A percentile compares a stretch with the other conserved stretches of the same genome.
These are phyloP conservation scores for Clarias macrocephalus DNA, from an alignment of 2,113 vertebrate genomes.

Conservation along the genomic window DNA sequence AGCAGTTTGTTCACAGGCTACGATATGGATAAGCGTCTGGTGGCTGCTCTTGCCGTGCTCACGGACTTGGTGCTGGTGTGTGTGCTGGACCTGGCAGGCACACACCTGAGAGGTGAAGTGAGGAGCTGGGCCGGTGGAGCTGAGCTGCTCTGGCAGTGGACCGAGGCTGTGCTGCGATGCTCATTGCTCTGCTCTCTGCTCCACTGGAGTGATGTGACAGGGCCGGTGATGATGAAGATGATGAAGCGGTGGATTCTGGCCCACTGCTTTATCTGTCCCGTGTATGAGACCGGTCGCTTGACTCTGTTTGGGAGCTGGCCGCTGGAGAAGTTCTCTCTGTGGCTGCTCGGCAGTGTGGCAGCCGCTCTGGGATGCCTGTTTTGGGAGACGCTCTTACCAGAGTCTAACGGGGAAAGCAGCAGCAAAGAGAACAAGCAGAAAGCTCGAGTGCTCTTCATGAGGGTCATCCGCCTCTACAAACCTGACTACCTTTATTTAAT, in stretches of 20 bases:
- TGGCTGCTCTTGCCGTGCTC: fast-evolving
- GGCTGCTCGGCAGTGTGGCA: conserved; percentile 55
- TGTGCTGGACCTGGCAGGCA: conserved; percentile 24
- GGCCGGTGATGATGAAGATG: conserved; percentile 33
- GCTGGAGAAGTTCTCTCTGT: conserved; percentile 50
- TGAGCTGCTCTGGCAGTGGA: conserved; percentile 56
- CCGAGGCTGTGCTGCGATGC: conserved; percentile 53
- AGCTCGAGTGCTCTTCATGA: conserved; percentile 60
- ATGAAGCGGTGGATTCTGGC: conserved; percentile 46
- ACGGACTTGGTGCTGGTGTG: conserved; percentile 58
- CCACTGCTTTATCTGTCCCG: conserved; percentile 59
- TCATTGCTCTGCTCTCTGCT: not conserved
- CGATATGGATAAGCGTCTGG: not conserved
- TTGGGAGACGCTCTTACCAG: conserved; percentile 69
- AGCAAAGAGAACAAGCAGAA: conserved; percentile 51
- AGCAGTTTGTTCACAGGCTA: not conserved
- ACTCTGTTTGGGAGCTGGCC: conserved; percentile 11
- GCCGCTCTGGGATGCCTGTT: conserved; percentile 65
- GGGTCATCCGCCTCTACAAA: conserved; percentile 60
- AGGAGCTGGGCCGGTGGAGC: conserved; percentile 1
- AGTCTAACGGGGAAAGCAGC: conserved; percentile 33
- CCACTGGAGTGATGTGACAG: fast-evolving
- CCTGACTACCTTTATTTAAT: conserved; percentile 56
- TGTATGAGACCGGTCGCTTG: conserved; percentile 59
- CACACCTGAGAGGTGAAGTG: conserved; percentile 9